Percentiles rank a stretch among this genome's conserved stretches.
These are phyloP conservation scores for Steatornis caripensis DNA, from an alignment of 2,113 vertebrate species.

Conservation along the genomic window DNA sequence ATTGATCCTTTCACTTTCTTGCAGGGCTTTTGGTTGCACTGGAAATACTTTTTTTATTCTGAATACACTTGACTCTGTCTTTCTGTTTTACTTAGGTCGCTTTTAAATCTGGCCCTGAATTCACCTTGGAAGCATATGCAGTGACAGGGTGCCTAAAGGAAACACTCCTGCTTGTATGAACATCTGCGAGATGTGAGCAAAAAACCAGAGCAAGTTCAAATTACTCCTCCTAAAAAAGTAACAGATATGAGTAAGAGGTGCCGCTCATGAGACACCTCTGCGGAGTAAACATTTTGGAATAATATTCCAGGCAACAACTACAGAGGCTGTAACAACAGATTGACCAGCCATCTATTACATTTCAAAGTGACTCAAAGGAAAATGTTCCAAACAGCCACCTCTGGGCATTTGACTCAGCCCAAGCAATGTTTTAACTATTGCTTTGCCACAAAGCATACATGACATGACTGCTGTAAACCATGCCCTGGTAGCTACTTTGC, in stretches of 20 bases:
- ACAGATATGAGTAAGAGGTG: slow-evolving; percentile 59
- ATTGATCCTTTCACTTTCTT: neutral
- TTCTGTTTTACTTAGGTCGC: neutral
- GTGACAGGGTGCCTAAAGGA: neutral
- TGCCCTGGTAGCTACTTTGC: neutral
- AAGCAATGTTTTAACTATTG: neutral
- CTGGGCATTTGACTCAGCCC: slow-evolving; percentile 42
- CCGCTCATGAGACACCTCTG: slow-evolving; percentile 43
- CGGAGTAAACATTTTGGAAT: slow-evolving; percentile 48
- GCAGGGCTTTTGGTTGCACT: neutral
- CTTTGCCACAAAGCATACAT: neutral
- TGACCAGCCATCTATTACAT: slow-evolving; percentile 27
- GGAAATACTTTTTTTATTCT: neutral
- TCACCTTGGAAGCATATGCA: neutral
- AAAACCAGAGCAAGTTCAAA: neutral
- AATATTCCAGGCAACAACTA: slow-evolving; percentile 61
- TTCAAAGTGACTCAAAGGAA: slow-evolving; percentile 58
- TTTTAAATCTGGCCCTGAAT: neutral
- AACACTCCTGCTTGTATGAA: neutral
- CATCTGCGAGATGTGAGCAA: neutral
- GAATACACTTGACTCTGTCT: neutral
- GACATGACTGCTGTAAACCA: neutral
- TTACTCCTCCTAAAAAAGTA: slow-evolving; percentile 19
- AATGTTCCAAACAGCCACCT: slow-evolving; percentile 39
- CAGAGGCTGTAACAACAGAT: slow-evolving; percentile 45